Conservation (phyloP, 2,797 vertebrate species). For the Novumbra hubbsi region DNA sequence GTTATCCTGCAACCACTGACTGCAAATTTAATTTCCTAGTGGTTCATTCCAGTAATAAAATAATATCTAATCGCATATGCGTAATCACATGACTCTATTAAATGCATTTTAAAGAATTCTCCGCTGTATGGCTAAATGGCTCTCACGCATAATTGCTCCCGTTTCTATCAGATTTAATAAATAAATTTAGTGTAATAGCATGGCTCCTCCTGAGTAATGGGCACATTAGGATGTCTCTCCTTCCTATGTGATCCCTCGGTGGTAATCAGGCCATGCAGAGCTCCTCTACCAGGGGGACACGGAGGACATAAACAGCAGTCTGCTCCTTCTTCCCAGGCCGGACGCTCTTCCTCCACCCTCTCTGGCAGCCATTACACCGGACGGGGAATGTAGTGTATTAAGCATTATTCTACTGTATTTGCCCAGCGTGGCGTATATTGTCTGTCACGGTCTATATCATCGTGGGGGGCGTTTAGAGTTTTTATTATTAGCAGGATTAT, state of each 20-base stretch:
- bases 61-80: conserved; percentile 60
- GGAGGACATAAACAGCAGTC: not conserved
- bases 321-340: not conserved
- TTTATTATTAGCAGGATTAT: too few relatives aligned
- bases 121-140: conserved; percentile 48
- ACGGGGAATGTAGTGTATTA: too few relatives aligned
- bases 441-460: too few relatives aligned
- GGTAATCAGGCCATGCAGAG: not conserved
- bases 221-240: conserved; percentile 39
- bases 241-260: conserved; percentile 31
- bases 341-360: not conserved
- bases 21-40: conserved; percentile 20
- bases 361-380: too few relatives aligned
- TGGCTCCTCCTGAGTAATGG: conserved; percentile 49
- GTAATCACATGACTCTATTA: conserved; percentile 49
- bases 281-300: not conserved
- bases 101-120: conserved; percentile 51
- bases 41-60: conserved; percentile 37
- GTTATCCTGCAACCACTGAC: not conserved
- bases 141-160: conserved; percentile 63
- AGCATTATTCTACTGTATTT: too few relatives aligned
- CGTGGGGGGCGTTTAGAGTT: too few relatives aligned
- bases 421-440: too few relatives aligned
- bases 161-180: conserved; percentile 60
- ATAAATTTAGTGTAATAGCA: conserved; percentile 51